Conservation (phyloP, 2,113 vertebrate species). For the Amazona vittata region DNA sequence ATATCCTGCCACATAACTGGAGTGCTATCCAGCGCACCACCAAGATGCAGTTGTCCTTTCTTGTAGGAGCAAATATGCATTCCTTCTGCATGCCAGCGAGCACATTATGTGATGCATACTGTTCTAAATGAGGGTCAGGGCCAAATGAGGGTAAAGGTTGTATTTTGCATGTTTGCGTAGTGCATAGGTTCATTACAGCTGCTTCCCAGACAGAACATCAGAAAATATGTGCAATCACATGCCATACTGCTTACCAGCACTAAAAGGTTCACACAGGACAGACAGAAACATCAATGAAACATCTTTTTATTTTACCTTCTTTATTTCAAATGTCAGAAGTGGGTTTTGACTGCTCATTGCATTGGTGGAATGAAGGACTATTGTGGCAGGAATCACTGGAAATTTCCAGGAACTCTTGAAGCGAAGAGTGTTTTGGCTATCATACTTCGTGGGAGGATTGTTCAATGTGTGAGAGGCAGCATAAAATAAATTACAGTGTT, state of each 20-base stretch:
- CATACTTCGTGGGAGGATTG: background rate
- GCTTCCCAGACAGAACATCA: background rate
- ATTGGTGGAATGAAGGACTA: background rate
- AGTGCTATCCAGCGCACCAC: background rate
- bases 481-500: background rate
- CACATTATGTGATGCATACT: background rate
- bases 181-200: background rate
- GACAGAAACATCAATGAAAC: background rate
- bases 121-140: background rate
- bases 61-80: background rate
- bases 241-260: background rate
- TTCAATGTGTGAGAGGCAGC: background rate
- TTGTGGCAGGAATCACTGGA: background rate
- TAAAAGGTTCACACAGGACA: background rate
- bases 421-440: background rate
- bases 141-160: background rate
- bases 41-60: background rate
- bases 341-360: background rate
- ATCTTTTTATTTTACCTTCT: background rate
- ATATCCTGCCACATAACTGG: background rate
- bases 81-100: background rate
- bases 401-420: background rate
- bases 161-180: background rate
- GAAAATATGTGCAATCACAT: background rate
- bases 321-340: background rate